Base-by-base conservation (phyloP, 1,140 invertebrate genomes). In the Lithobius niger region DNA sequence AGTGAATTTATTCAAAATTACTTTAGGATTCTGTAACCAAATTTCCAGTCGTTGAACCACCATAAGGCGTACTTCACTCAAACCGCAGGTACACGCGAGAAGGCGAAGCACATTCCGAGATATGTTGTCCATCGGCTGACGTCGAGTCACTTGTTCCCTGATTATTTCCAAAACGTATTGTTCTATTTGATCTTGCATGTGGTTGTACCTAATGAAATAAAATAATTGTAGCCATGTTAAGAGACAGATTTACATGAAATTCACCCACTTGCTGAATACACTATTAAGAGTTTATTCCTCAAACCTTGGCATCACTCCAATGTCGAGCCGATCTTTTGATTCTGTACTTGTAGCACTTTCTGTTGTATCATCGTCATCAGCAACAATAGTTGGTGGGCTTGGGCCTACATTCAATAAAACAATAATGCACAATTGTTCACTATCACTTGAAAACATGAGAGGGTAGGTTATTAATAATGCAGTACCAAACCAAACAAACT, bases 1-100 rank as follows among this genome's bases (percentile, higher is more conserved):
- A n/a, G n/a, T n/a, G n/a, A n/a, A n/a, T n/a, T n/a, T n/a, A n/a
- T n/a, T n/a, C n/a, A n/a, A n/a, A n/a, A n/a, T 25, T 53, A 74
- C 69, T 64, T 97, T 97, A 27, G 91, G 90, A 73, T 95, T 96
- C 65, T 95, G 91, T 25, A 98, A 73, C 93, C 93, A 97, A 57
- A 85, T 80, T 70, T 98, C 94, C 1, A 97, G 71, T 22, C 85
- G 79, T 15, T 84, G 81, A 6, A 86, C 82, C 6, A 86, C 83
- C 44, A 90, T 79, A 49, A 84, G 77, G 25, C 93, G 77, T 43
- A 82, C 79, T 67, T 94, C 89, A 1, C 80, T 78, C 54, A 93
- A 80, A 0, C 93, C 93, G 61, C 86, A 86, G 0, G 87, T 81
- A 0, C 82, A 81, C 0, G 88, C 83, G 21, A 96, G 71, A 43